phyloP scores from a whole-genome alignment of 1,140 invertebrate genomes.

The Scaptomyza hsui region DNA sequence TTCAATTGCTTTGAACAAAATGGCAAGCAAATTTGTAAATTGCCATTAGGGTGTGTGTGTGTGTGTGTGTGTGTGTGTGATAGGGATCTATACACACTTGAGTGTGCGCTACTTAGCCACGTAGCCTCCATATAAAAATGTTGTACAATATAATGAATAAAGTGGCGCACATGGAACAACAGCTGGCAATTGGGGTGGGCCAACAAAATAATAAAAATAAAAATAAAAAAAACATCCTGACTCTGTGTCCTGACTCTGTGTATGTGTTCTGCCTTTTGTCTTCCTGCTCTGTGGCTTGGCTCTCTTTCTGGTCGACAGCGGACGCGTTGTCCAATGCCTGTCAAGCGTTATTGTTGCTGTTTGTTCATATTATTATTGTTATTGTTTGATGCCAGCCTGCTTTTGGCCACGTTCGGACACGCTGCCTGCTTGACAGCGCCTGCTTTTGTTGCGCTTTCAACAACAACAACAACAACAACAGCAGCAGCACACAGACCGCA shows the following conservation, averaged over 20 bases:
- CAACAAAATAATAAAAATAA: neutral
- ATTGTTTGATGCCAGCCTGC: constrained; percentile 21
- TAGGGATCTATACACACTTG: constrained; percentile 55
- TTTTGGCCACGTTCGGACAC: constrained; percentile 1
- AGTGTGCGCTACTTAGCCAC: constrained; percentile 42
- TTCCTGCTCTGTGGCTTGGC: neutral
- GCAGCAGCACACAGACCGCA: neutral
- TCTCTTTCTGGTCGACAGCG: constrained; percentile 43
- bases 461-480: constrained; percentile 28
- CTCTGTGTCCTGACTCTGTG: neutral
- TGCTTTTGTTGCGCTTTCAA: constrained; percentile 25
- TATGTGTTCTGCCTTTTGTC: constrained; percentile 28
- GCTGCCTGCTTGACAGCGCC: neutral
- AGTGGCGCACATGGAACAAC: constrained; percentile 42
- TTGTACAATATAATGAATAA: constrained; percentile 58
- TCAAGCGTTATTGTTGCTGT: constrained; percentile 56
- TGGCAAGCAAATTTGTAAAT: constrained; percentile 58
- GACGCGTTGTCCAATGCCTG: constrained; percentile 57
- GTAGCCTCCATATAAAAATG: constrained; percentile 22
- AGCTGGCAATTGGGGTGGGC: constrained; percentile 25
- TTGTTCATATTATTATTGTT: constrained; percentile 42
- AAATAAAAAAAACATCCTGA: constrained; percentile 2
- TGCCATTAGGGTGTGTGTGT: constrained; percentile 36
- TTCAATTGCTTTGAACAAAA: constrained; percentile 40
- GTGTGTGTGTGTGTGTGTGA: constrained; percentile 25